Evolutionary conservation across 2,797 vertebrate genomes (phyloP), one percentile per base, ranked within the genome.

Genomic region (Coranthus polyacanthus): DNA sequence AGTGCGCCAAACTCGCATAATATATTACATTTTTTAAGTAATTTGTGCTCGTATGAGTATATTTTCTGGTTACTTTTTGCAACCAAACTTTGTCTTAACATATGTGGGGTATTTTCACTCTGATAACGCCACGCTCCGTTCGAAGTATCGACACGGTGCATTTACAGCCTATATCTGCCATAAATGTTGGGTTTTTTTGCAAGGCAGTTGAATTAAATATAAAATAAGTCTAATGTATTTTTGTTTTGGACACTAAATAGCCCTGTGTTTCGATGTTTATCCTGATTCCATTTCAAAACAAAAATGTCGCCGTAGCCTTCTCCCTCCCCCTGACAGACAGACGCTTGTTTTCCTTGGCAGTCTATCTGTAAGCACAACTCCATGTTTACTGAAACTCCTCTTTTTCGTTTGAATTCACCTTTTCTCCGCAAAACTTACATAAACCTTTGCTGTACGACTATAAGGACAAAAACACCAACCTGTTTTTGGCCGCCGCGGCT

Each of bases 401-500:
- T 43, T 57, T 38, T 10, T 17, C 9, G 50, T 49, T 26, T 13
- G 0, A 6, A 21, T 69, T 21, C 2, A 4, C 4, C 0, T 12
- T 7, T 55, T 64, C 29, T 1, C 39, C 0, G 3, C 2, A 18
- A 50, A 3, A 73, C 43, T 64, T 63, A 26, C 2, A 0, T 0
- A 1, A 29, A 22, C 39, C 41, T 0, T 43, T 6, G 37, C 18
- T 45, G 32, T 59, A 34, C 5, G 17, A 57, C 12, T 13, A 24
- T 0, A 7, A 16, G 12, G 12, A 24, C 11, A 47, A 47, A 58
- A 38, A 52, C 34, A 95, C 96, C 92, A 90, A 98, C 97, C 96
- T 97, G 97, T 99, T 99, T 90, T 99, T 99, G 78, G 98, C 98
- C 54, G 98, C 98, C 46, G 98, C 98, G 12, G 98, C 98, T 93